These are phyloP conservation scores for Tinea trinotella DNA, from an alignment of 2,888 invertebrate genomes.

Conservation along the genomic window DNA sequence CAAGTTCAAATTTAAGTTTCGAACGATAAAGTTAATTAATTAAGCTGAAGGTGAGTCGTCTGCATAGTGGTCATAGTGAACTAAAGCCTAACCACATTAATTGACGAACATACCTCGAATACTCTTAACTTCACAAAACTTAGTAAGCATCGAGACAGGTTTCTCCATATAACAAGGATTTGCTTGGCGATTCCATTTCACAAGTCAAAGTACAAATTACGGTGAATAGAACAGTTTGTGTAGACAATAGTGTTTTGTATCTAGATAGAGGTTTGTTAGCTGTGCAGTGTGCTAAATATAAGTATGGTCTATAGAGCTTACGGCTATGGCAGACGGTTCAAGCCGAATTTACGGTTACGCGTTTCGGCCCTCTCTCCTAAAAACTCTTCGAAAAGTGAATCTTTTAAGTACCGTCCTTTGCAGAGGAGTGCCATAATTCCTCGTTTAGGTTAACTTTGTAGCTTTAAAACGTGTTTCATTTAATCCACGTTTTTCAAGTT, in stretches of 20 bases:
- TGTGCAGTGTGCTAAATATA: slow-evolving; percentile 35
- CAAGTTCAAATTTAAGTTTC: background rate
- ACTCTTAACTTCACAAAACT: background rate
- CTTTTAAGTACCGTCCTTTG: slow-evolving; percentile 9
- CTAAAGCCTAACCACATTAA: background rate
- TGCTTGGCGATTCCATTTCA: slow-evolving; percentile 33
- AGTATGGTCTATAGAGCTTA: slow-evolving; percentile 35
- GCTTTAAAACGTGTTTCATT: slow-evolving; percentile 8
- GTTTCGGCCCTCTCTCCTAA: slow-evolving; percentile 27
- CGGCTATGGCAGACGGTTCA: slow-evolving; percentile 39
- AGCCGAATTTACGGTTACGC: slow-evolving; percentile 45
- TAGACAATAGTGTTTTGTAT: slow-evolving; percentile 1
- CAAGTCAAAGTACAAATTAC: slow-evolving; percentile 35
- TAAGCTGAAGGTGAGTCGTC: slow-evolving; percentile 1
- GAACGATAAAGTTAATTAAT: slow-evolving; percentile 4
- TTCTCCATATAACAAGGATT: slow-evolving; percentile 24
- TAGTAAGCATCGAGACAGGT: background rate
- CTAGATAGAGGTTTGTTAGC: slow-evolving; percentile 1
- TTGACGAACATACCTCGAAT: background rate
- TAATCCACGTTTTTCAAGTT: slow-evolving; percentile 3
- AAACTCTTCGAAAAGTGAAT: background rate
- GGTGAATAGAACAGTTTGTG: background rate
- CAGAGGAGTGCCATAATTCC: slow-evolving; percentile 1
- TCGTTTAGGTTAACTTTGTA: slow-evolving; percentile 8
- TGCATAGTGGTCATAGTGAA: background rate